These are phyloP conservation scores for Drusus annulatus DNA, from an alignment of 1,140 invertebrate species.

Conservation along the genomic window DNA sequence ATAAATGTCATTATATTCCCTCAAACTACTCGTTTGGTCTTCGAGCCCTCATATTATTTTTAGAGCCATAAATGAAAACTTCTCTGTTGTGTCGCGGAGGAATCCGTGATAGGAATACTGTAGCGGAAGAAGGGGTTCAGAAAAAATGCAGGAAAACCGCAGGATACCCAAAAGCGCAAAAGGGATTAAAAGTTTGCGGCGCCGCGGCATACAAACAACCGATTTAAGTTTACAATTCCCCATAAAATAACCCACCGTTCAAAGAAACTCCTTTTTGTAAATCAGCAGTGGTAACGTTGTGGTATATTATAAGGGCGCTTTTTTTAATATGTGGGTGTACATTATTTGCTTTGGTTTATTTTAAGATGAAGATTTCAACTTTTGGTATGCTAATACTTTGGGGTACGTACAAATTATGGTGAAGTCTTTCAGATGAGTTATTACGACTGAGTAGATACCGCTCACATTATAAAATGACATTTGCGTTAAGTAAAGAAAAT, in stretches of 20 bases:
- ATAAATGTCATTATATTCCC: conserved; percentile 55
- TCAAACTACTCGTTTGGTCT: conserved; percentile 45
- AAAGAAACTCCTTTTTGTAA: too few species aligned
- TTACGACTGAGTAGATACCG: too few species aligned
- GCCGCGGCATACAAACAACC: neutral
- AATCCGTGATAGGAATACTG: conserved; percentile 50
- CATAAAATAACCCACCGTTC: neutral
- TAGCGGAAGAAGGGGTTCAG: conserved; percentile 1
- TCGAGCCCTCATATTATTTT: conserved; percentile 37
- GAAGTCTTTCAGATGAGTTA: too few species aligned
- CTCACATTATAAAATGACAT: too few species aligned
- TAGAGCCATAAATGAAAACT: conserved; percentile 52
- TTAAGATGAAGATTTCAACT: too few species aligned
- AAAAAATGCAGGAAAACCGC: conserved; percentile 24
- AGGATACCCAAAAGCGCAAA: conserved; percentile 20
- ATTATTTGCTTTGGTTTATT: too few species aligned
- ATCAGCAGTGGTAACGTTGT: too few species aligned
- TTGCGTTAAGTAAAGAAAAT: too few species aligned
- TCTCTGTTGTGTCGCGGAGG: conserved; percentile 41
- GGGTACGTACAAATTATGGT: too few species aligned
- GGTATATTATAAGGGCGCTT: too few species aligned
- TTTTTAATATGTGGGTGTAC: too few species aligned
- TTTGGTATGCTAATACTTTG: too few species aligned
- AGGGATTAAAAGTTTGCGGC: conserved; percentile 16
- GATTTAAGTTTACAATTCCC: conserved; percentile 12